These are phyloP conservation scores for Drepana falcataria DNA, from an alignment of 2,888 invertebrate species.

Conservation along the genomic window DNA sequence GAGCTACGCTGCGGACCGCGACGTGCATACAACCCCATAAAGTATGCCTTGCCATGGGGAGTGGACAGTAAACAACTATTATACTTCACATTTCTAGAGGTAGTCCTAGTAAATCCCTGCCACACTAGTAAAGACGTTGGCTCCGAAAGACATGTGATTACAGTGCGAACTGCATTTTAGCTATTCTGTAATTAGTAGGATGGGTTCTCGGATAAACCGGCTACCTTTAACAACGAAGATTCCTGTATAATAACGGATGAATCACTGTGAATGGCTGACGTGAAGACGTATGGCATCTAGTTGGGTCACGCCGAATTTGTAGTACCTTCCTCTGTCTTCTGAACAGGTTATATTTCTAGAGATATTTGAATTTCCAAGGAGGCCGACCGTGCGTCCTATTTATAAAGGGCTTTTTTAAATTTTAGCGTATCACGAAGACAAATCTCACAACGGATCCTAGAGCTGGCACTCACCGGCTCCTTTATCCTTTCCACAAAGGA, in stretches of 20 bases:
- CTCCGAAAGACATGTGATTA: neutral
- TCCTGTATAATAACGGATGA: constrained; percentile 27
- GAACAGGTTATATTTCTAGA: constrained; percentile 55
- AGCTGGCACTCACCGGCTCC: constrained; percentile 54
- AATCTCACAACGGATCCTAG: constrained; percentile 57
- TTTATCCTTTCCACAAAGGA: constrained; percentile 71
- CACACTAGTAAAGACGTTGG: constrained; percentile 1
- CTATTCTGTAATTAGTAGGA: neutral
- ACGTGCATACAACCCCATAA: constrained; percentile 23
- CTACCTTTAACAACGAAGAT: neutral
- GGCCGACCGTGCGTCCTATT: constrained; percentile 44
- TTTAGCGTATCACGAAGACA: constrained; percentile 74
- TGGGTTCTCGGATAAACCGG: neutral
- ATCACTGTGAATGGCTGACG: constrained; percentile 46
- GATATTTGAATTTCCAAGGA: constrained; percentile 66
- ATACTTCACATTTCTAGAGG: constrained; percentile 27
- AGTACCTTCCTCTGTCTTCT: constrained; percentile 39
- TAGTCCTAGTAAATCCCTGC: constrained; percentile 1
- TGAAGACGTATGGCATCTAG: constrained; percentile 51
- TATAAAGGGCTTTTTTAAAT: constrained; percentile 46
- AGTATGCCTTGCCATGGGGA: constrained; percentile 34
- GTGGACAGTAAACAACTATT: constrained; percentile 41
- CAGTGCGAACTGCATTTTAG: neutral
- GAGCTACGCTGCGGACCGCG: constrained; percentile 36
- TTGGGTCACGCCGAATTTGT: constrained; percentile 59